phyloP scores from a whole-genome alignment of 2,797 vertebrate genomes.

The Alca torda region DNA sequence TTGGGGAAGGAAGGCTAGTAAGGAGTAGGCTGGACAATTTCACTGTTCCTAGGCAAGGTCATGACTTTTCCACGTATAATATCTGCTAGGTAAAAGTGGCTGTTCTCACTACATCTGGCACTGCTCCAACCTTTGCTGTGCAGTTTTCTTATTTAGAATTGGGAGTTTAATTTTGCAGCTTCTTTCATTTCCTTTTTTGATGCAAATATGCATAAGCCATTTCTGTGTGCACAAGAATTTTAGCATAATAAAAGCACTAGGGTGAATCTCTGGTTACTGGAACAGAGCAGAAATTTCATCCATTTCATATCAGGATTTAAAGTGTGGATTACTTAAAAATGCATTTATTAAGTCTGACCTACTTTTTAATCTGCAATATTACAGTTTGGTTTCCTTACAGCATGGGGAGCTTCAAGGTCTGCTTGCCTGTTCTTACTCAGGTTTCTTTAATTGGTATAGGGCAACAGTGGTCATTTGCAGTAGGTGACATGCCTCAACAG shows the following conservation, averaged over 20 bases:
- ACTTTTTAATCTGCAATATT: constrained; percentile 73
- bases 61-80: background rate
- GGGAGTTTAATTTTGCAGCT: constrained; percentile 55
- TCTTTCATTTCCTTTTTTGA: constrained; percentile 52
- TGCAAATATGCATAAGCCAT: constrained; percentile 51
- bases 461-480: background rate
- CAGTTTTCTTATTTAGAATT: constrained; percentile 26
- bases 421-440: background rate
- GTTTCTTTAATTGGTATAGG: background rate
- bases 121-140: background rate
- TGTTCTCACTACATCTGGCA: background rate
- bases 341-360: constrained; percentile 75
- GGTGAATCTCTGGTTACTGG: constrained; percentile 24
- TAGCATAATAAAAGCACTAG: constrained; percentile 48
- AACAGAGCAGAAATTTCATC: constrained; percentile 36
- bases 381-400: constrained; percentile 40
- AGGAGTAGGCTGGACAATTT: background rate
- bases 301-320: constrained; percentile 46
- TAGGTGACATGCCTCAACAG: background rate
- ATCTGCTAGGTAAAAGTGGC: background rate
- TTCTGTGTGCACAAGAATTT: constrained; percentile 55
- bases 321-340: constrained; percentile 66
- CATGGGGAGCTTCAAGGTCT: constrained; percentile 39
- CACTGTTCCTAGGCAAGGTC: background rate
- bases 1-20: background rate